Percentiles rank a stretch among this genome's conserved stretches.
Conservation (phyloP, 2,113 vertebrate genomes). For the Pipa parva region DNA sequence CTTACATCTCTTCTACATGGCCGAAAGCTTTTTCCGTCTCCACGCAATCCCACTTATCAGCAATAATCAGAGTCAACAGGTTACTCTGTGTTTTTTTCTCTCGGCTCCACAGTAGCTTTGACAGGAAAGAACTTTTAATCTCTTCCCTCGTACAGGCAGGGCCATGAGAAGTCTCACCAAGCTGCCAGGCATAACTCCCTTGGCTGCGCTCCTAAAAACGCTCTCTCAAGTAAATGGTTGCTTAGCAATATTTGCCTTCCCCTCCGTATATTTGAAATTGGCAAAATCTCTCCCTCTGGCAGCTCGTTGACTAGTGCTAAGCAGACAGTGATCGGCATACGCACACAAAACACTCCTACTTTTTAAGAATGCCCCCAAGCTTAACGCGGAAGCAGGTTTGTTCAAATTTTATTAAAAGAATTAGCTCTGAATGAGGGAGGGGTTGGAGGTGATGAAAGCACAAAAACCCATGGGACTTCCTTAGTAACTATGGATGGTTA, state of each 20-base stretch:
- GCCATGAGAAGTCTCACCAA: conserved; percentile 55
- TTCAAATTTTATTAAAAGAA: conserved; percentile 10
- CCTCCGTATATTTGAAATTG: conserved; percentile 58
- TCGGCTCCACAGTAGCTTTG: conserved; percentile 47
- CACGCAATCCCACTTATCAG: conserved; percentile 58
- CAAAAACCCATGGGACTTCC: conserved; percentile 23
- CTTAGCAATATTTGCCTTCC: conserved; percentile 72
- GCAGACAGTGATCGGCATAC: conserved; percentile 21
- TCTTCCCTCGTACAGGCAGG: conserved; percentile 53
- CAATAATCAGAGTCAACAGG: conserved; percentile 56
- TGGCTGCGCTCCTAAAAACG: conserved; percentile 68
- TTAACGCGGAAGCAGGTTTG: conserved; percentile 6
- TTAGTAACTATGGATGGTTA: conserved; percentile 19
- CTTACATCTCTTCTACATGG: conserved; percentile 63
- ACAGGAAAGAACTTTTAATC: conserved; percentile 62
- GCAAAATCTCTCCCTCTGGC: conserved; percentile 68
- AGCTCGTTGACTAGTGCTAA: conserved; percentile 49
- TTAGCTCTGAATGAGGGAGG: conserved; percentile 15
- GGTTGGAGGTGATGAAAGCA: conserved; percentile 33
- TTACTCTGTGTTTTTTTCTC: conserved; percentile 50
- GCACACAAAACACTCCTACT: conserved; percentile 22
- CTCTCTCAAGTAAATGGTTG: conserved; percentile 66
- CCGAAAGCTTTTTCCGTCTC: conserved; percentile 55
- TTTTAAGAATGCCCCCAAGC: conserved; percentile 21
- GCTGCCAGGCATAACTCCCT: conserved; percentile 67